Evolutionary conservation across 2,113 vertebrate genomes (phyloP).

Genomic region (Daubentonia madagascariensis): DNA sequence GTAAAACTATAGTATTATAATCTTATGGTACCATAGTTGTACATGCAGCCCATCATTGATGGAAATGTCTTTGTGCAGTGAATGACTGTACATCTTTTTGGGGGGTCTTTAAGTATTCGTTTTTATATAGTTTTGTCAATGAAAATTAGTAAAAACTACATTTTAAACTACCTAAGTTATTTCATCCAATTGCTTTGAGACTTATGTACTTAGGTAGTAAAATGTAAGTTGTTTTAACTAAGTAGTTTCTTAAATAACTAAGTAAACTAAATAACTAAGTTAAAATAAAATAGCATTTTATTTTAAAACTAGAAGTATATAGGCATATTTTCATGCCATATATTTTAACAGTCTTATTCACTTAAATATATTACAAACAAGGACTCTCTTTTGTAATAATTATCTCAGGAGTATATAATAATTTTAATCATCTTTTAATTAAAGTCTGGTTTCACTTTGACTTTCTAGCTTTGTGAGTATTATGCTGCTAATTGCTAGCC

Average conservation of each 20-base stretch:
- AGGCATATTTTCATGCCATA: not conserved
- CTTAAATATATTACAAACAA: slow-evolving; percentile 52
- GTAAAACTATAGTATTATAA: not conserved
- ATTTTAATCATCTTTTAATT: slow-evolving; percentile 74
- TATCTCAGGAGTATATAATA: slow-evolving; percentile 31
- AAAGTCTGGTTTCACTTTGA: slow-evolving; percentile 59
- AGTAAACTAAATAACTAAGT: not conserved
- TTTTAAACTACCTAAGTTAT: not conserved
- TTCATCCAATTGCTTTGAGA: not conserved
- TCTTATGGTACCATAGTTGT: not conserved
- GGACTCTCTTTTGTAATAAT: not conserved
- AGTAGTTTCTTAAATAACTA: too few species aligned
- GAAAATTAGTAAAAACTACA: slow-evolving; percentile 23
- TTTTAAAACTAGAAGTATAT: slow-evolving; percentile 45
- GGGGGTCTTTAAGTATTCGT: not conserved
- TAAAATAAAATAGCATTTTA: not conserved
- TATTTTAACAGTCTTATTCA: slow-evolving; percentile 20
- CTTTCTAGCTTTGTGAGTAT: slow-evolving; percentile 47
- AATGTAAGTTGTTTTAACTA: slow-evolving; percentile 20
- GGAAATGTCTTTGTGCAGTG: not conserved
- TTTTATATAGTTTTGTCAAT: not conserved
- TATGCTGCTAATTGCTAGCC: slow-evolving; percentile 29
- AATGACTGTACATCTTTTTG: not conserved
- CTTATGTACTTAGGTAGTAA: not conserved
- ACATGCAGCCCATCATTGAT: not conserved